phyloP scores from a whole-genome alignment of 2,888 invertebrate species.

The Perizoma affinitatum region DNA sequence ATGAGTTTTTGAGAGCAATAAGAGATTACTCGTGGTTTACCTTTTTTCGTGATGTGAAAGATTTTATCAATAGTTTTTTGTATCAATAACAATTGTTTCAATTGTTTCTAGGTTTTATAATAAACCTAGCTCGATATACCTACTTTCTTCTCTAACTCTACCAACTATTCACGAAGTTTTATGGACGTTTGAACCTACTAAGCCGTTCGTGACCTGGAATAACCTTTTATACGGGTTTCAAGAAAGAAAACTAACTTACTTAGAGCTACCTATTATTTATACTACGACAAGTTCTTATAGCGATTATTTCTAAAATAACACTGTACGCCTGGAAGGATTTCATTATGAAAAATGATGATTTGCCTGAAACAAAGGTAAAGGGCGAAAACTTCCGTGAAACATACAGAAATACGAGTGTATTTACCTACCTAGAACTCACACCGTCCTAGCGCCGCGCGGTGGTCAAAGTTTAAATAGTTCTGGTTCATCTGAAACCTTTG shows the following conservation, averaged over 20 bases:
- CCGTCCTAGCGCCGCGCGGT: constrained; percentile 50
- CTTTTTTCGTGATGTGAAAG: too few species aligned
- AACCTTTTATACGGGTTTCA: too few species aligned
- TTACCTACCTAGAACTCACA: constrained; percentile 46
- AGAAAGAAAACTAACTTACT: not conserved
- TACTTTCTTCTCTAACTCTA: too few species aligned
- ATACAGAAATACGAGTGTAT: constrained; percentile 19
- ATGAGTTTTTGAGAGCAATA: too few species aligned
- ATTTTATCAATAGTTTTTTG: too few species aligned
- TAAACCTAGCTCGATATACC: too few species aligned
- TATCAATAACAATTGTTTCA: too few species aligned
- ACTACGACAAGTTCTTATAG: not conserved
- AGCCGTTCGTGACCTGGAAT: too few species aligned
- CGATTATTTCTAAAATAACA: constrained; percentile 13
- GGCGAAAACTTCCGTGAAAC: constrained; percentile 63
- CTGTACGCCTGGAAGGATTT: constrained; percentile 36
- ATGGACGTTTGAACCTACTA: too few species aligned
- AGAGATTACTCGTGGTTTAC: too few species aligned
- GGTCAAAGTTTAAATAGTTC: constrained; percentile 15
- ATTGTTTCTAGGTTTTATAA: too few species aligned
- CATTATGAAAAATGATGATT: constrained; percentile 50
- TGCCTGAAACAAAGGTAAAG: constrained; percentile 75
- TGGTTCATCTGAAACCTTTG: constrained; percentile 3
- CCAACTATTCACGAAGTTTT: too few species aligned
- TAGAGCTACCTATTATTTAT: not conserved